Evolutionary conservation across 2,113 vertebrate species (phyloP), one percentile per base, ranked within the genome.

Genomic region (Sitta europaea): DNA sequence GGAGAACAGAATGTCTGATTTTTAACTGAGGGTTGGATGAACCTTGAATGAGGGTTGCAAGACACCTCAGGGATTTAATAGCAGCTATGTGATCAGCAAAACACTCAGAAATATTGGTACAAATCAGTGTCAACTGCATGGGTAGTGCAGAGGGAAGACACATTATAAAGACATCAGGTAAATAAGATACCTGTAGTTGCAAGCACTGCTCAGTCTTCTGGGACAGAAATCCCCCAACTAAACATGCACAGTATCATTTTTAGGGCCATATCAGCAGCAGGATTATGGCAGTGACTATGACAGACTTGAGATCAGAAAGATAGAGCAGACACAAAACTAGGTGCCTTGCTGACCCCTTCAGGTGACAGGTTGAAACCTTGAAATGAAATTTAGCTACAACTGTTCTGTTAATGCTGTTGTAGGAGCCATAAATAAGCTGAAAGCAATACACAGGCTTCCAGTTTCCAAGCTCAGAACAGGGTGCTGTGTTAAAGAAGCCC

Each of bases 261-360:
- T 70, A 61, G 58, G 38, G 23, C 25, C 12, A 1, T 54, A 62
- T 86, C 57, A 92, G 50, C 50, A 57, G 42, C 76, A 84, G 68
- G 75, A 80, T 80, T 80, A 35, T 29, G 42, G 18, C 72, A 92
- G 63, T 29, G 55, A 38, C 67, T 61, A n/a, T 57, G 83, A 77
- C 93, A 91, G 59, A 24, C 2, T 92, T 21, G 42, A 89, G 47
- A 84, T 89, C 9, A 55, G 43, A 83, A 57, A 70, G 58, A 82
- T 14, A 86, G 40, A 91, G 42, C 48, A 90, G 54, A 53, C 15
- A 61, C 62, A 88, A 96, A 95, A 79, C 67, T 18, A 79, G 84
- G 86, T 91, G 47, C 50, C 93, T 95, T 95, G 86, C 91, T 96
- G 91, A 92, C 91, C 89, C 89, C 95, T 96, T 94, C 91, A 96